Evolutionary conservation across 2,797 vertebrate genomes (phyloP).

Genomic region (Pseudopleuronectes americanus): DNA sequence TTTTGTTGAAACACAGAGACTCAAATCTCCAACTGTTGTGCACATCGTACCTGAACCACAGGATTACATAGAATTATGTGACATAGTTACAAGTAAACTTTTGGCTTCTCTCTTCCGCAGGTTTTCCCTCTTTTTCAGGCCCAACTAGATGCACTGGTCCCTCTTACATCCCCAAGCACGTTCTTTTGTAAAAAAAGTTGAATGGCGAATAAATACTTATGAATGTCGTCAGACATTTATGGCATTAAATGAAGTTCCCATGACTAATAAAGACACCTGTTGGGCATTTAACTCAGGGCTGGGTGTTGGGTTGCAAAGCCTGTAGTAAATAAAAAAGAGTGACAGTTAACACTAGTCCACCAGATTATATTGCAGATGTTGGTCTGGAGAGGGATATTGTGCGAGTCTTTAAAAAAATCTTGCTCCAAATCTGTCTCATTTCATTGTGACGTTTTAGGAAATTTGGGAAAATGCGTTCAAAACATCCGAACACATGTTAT

Average conservation of each 20-base stretch:
- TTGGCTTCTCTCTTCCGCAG: slow-evolving; percentile 12
- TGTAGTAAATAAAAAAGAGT: not conserved
- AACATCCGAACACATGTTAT: no score
- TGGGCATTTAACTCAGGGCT: not conserved
- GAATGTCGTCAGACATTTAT: no score
- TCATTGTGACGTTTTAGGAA: no score
- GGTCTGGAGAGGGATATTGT: not conserved
- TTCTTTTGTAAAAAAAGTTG: no score
- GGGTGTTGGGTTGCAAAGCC: not conserved
- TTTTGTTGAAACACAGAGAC: not conserved
- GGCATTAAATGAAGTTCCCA: not conserved
- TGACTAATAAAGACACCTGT: not conserved
- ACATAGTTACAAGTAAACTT: not conserved
- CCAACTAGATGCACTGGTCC: no score
- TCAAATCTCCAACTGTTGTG: slow-evolving; percentile 5
- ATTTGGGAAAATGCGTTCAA: no score
- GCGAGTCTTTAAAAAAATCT: no score
- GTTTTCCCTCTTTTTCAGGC: not conserved
- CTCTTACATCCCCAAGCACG: no score
- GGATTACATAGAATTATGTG: slow-evolving; percentile 9
- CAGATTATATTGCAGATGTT: not conserved
- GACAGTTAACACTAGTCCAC: not conserved
- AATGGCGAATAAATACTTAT: no score
- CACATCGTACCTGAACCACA: slow-evolving; percentile 14
- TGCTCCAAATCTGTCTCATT: no score